A percentile compares a stretch with the other conserved stretches of the same genome.
These are phyloP conservation scores for Bos indicus DNA, from an alignment of 2,113 vertebrate genomes.

Conservation along the genomic window DNA sequence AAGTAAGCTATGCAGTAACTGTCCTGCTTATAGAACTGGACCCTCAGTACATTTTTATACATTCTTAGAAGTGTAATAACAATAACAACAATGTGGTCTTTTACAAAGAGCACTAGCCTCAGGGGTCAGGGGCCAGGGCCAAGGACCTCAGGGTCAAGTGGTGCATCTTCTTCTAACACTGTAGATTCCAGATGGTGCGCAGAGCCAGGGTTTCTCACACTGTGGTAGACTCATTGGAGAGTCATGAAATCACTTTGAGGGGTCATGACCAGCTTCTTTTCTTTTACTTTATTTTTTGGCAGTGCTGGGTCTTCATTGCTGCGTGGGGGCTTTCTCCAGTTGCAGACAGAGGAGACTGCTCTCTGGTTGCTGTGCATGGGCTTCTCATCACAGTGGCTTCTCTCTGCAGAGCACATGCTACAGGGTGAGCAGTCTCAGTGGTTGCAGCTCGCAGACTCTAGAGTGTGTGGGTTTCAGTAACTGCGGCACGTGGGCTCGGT, in stretches of 20 bases:
- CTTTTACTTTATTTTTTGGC: too few relatives aligned
- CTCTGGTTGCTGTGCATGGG: too few relatives aligned
- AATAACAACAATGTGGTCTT: not conserved
- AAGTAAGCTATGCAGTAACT: not conserved
- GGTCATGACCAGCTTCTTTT: not conserved
- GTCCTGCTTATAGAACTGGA: not conserved
- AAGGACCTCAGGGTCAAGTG: not conserved
- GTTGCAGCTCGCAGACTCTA: too few relatives aligned
- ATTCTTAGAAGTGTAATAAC: not conserved
- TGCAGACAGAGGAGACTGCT: too few relatives aligned
- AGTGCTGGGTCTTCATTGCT: too few relatives aligned
- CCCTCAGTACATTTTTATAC: not conserved
- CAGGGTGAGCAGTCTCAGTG: too few relatives aligned
- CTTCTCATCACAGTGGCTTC: too few relatives aligned
- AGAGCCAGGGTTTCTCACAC: not conserved
- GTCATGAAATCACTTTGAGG: not conserved
- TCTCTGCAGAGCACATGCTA: too few relatives aligned
- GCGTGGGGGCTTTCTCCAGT: too few relatives aligned
- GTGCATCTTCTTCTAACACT: not conserved
- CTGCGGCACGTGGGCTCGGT: too few relatives aligned
- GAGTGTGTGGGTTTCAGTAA: too few relatives aligned
- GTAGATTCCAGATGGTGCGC: not conserved
- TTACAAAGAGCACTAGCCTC: not conserved
- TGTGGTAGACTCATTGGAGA: not conserved
- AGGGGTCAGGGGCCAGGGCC: not conserved